These are phyloP conservation scores for Danio albolineatus DNA, from an alignment of 2,797 vertebrate species.

Conservation along the genomic window DNA sequence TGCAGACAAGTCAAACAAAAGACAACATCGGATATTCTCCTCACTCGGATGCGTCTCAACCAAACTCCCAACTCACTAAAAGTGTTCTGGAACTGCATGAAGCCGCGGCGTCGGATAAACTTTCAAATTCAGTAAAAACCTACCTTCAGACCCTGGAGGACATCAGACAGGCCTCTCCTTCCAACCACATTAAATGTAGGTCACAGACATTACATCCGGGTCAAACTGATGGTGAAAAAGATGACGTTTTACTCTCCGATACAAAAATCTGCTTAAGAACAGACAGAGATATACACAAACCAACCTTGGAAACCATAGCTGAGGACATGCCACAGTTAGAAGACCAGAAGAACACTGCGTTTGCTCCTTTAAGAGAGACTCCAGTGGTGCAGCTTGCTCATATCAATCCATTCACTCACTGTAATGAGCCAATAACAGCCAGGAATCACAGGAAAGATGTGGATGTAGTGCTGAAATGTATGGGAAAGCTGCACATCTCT, in stretches of 20 bases:
- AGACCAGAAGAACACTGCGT: constrained; percentile 1
- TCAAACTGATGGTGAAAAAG: constrained; percentile 22
- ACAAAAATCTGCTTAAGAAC: constrained; percentile 34
- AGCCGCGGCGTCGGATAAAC: constrained; percentile 58
- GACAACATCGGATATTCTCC: constrained; percentile 75
- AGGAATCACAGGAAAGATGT: background rate
- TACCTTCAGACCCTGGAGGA: constrained; percentile 81
- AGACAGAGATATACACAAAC: constrained; percentile 33
- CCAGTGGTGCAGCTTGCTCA: background rate
- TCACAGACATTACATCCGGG: constrained; percentile 17
- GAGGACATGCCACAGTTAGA: constrained; percentile 28
- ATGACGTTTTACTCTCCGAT: constrained; percentile 13
- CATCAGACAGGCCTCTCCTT: constrained; percentile 43
- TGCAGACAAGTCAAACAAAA: constrained; percentile 80
- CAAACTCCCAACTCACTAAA: constrained; percentile 74
- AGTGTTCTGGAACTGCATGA: constrained; percentile 78
- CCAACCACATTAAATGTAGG: background rate
- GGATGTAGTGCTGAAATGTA: constrained; percentile 26
- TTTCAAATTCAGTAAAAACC: constrained; percentile 75
- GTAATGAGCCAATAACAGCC: background rate
- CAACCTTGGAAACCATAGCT: constrained; percentile 16
- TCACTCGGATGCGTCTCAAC: constrained; percentile 67
- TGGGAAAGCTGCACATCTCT: constrained; percentile 48
- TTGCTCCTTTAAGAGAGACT: constrained; percentile 50
- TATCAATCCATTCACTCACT: background rate